Percentiles rank a stretch among this genome's conserved stretches.
These are phyloP conservation scores for Rhinoraja longicauda DNA, from an alignment of 2,797 vertebrate genomes.

Conservation along the genomic window DNA sequence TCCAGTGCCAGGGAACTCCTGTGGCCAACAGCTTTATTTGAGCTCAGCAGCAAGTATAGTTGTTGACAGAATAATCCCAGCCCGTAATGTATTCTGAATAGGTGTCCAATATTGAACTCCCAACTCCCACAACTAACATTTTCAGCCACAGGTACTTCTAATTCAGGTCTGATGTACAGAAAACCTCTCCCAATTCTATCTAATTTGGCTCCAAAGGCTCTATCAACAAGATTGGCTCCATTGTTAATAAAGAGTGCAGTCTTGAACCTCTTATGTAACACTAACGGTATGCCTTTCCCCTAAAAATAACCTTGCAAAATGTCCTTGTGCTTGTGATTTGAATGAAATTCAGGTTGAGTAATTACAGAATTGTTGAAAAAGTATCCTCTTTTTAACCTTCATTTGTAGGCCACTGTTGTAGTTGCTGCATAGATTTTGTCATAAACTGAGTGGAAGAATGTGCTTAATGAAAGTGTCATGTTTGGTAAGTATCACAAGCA, in stretches of 20 bases:
- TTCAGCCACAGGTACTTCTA: neutral
- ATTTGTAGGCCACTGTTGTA: neutral
- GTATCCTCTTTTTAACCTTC: neutral
- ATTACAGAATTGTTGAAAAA: neutral
- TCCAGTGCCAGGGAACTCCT: too few species aligned
- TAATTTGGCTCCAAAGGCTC: neutral
- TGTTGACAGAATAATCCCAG: too few species aligned
- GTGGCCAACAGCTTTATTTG: too few species aligned
- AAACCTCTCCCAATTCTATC: neutral
- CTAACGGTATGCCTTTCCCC: neutral
- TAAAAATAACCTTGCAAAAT: neutral
- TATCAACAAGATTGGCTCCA: neutral
- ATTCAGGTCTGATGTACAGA: neutral
- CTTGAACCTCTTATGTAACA: neutral
- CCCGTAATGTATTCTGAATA: neutral
- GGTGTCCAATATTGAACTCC: neutral
- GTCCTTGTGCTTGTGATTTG: neutral
- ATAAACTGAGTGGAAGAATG: neutral
- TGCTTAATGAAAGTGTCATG: neutral
- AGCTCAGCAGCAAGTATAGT: too few species aligned
- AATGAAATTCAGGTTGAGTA: neutral
- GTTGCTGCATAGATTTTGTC: neutral
- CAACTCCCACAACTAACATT: neutral
- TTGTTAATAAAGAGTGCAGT: neutral
- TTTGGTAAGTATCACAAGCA: neutral